Conservation (phyloP, 2,113 vertebrate genomes). For the Phocoena sinus region DNA sequence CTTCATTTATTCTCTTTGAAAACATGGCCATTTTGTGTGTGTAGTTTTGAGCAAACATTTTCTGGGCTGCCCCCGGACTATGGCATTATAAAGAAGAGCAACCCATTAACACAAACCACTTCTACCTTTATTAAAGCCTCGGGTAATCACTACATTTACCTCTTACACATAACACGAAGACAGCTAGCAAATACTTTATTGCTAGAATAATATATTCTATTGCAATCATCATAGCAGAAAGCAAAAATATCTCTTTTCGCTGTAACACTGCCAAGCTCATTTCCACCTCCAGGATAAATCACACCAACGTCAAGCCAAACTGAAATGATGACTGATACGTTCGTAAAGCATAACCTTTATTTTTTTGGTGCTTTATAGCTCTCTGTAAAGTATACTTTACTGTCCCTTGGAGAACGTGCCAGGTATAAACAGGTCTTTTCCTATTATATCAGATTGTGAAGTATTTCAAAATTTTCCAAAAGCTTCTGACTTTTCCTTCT, state of each 20-base stretch:
- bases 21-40: not conserved
- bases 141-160: not conserved
- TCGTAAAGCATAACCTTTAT: not conserved
- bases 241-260: not conserved
- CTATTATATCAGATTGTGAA: not conserved
- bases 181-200: not conserved
- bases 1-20: not conserved
- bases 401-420: not conserved
- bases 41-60: not conserved
- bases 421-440: constrained; percentile 17
- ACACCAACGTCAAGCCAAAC: not conserved
- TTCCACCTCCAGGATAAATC: constrained; percentile 8
- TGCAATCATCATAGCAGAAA: not conserved
- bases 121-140: not conserved
- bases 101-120: not conserved
- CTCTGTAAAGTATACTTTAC: constrained; percentile 49
- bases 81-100: not conserved
- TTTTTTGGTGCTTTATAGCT: not conserved
- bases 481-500: not conserved
- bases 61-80: not conserved
- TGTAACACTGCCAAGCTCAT: not conserved
- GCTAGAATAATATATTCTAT: not conserved
- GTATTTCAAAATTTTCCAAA: constrained; percentile 1
- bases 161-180: not conserved
- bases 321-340: not conserved